Evolutionary conservation across 2,113 vertebrate species (phyloP).

Genomic region (Phrynosoma blainvillii): DNA sequence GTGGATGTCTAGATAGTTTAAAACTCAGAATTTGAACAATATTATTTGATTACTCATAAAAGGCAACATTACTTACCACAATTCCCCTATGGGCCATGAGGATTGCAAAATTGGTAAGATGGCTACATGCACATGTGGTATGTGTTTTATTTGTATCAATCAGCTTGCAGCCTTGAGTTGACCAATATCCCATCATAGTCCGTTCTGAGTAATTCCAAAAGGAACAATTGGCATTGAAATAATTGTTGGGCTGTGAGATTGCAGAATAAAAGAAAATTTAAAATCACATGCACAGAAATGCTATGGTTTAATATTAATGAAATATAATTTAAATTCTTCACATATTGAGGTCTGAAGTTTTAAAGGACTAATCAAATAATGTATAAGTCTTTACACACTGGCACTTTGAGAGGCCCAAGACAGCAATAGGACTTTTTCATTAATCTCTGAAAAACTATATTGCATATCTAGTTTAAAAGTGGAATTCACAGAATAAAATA

Average conservation of each 20-base stretch:
- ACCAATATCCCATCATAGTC: constrained; percentile 99
- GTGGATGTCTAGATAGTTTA: background rate
- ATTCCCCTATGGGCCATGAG: constrained; percentile 96
- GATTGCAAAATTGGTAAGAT: constrained; percentile 98
- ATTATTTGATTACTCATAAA: constrained; percentile 51
- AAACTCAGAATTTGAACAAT: constrained; percentile 1
- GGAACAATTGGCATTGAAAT: constrained; percentile 99
- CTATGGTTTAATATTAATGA: constrained; percentile 68
- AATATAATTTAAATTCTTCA: constrained; percentile 75
- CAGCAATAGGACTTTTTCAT: background rate
- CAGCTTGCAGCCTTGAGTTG: constrained; percentile 98
- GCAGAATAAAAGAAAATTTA: constrained; percentile 73
- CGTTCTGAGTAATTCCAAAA: constrained; percentile 99
- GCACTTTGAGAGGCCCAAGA: background rate
- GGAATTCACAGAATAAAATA: constrained; percentile 70
- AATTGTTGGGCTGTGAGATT: constrained; percentile 92
- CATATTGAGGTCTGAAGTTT: constrained; percentile 75
- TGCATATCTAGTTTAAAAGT: constrained; percentile 65
- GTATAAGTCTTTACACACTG: background rate
- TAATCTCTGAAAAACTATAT: too few relatives aligned
- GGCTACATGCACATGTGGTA: constrained; percentile 95
- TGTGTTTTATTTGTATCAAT: constrained; percentile 95
- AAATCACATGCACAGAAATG: constrained; percentile 61
- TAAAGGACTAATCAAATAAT: constrained; percentile 20
- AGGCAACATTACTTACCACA: constrained; percentile 81